Evolutionary conservation across 1,140 invertebrate genomes (phyloP).

Genomic region (Drosophila dunni): DNA sequence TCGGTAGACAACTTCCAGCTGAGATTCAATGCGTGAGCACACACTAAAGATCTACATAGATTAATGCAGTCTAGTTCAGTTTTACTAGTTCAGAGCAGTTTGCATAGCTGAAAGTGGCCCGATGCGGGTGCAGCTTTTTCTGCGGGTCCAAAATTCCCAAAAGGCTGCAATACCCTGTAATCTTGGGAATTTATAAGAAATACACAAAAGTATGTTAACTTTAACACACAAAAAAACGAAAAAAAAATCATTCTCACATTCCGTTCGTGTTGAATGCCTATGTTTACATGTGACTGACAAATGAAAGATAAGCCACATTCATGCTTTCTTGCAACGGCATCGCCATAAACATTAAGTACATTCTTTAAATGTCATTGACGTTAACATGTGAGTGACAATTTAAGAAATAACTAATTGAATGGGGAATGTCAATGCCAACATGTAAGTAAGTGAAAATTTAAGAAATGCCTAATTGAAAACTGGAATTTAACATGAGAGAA

Average conservation of each 20-base stretch:
- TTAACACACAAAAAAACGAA: too few relatives aligned
- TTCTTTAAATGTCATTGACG: background rate
- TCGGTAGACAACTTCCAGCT: constrained; percentile 17
- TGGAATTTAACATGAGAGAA: background rate
- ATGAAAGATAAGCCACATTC: constrained; percentile 6
- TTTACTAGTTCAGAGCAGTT: background rate
- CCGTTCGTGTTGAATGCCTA: background rate
- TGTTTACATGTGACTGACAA: constrained; percentile 23
- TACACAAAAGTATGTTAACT: background rate
- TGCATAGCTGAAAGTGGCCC: background rate
- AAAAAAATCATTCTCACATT: background rate
- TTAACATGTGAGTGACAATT: constrained; percentile 10
- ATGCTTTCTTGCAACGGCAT: background rate
- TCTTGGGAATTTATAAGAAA: background rate
- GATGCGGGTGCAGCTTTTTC: constrained; percentile 35
- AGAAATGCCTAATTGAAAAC: constrained; percentile 5
- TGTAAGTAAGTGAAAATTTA: background rate
- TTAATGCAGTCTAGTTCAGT: constrained; percentile 24
- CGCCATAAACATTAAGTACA: constrained; percentile 6
- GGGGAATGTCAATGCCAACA: background rate
- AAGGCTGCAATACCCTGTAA: background rate
- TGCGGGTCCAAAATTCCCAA: background rate
- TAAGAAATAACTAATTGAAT: constrained; percentile 3
- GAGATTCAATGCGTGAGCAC: constrained; percentile 23
- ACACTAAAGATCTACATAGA: constrained; percentile 35